Evolutionary conservation across 2,888 invertebrate genomes (phyloP).

Genomic region (Cepaea hortensis): DNA sequence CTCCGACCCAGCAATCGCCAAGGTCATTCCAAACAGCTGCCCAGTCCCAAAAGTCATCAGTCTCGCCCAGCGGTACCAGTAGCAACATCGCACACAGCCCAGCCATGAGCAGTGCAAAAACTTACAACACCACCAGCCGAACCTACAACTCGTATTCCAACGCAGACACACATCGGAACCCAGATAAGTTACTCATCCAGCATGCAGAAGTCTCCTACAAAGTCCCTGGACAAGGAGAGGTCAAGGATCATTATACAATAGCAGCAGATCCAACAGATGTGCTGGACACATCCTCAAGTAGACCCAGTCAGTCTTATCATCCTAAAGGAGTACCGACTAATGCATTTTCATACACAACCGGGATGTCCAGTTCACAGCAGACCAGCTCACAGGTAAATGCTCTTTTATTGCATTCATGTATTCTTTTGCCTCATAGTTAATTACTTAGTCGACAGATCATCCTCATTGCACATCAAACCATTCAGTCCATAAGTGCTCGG

Average conservation of each 20-base stretch:
- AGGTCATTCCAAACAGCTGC: conserved; percentile 50
- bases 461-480: too few relatives aligned
- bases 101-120: conserved; percentile 54
- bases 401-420: background rate
- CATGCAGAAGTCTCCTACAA: conserved; percentile 68
- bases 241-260: conserved; percentile 65
- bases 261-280: conserved; percentile 59
- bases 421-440: background rate
- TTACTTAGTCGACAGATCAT: background rate
- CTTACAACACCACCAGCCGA: conserved; percentile 58
- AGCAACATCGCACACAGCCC: conserved; percentile 53
- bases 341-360: conserved; percentile 70
- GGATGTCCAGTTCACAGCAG: conserved; percentile 55
- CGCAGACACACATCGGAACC: conserved; percentile 62
- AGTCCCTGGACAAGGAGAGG: conserved; percentile 62
- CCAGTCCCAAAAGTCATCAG: conserved; percentile 40
- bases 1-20: conserved; percentile 53
- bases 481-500: too few relatives aligned
- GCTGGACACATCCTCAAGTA: conserved; percentile 49
- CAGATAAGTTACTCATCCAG: conserved; percentile 65
- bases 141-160: conserved; percentile 60
- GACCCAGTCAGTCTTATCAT: conserved; percentile 11
- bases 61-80: conserved; percentile 27
- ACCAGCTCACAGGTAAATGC: conserved; percentile 25
- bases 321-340: conserved; percentile 57